Base-by-base conservation (phyloP, 2,113 vertebrate species). In the Leptocoma aspasia region DNA sequence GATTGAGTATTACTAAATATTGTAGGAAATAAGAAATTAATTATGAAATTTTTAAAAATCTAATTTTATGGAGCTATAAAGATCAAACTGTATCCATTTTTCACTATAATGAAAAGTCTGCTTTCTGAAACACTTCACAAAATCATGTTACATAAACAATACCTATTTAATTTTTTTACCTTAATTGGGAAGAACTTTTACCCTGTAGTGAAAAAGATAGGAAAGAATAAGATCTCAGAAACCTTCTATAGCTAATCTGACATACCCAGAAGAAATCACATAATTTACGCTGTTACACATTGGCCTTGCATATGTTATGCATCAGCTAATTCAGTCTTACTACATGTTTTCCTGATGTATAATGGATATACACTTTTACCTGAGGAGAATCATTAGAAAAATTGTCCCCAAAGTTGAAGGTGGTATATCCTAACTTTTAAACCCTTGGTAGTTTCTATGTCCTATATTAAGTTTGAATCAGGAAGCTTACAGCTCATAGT, bases 261-360 rank as follows among this genome's bases (percentile, higher is more conserved):
- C 0, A 0, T 21, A 24, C 3, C 80, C 8, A 69, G 41, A 52
- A 79, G 21, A 75, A 80, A 23, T 15, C 6, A 22, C 1, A 0
- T 53, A 24, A 60, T 86, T 69, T 82, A 19, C 2, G 1, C 9
- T 50, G 52, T 79, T 86, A 39, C 23, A 24, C 13, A 3, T n/a
- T 69, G 24, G 8, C 7, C 13, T 79, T 68, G 10, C 6, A 8
- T 69, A 18, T 54, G 8, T 35, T 77, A 3, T 41, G 4, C 13
- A 2, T 45, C 15, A 33, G 6, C 60, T 68, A n/a, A 54, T 89
- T 89, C 73, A 53, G 17, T 6, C 23, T 78, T 57, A 20, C 20
- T 81, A 20, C 7, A 2, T 33, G 26, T 44, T 72, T 83, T 73
- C 7, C 14, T 61, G 7, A 23, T 77, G 28, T 15, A 22, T n/a